Conservation (phyloP, 2,888 invertebrate genomes). For the Spodoptera exigua region DNA sequence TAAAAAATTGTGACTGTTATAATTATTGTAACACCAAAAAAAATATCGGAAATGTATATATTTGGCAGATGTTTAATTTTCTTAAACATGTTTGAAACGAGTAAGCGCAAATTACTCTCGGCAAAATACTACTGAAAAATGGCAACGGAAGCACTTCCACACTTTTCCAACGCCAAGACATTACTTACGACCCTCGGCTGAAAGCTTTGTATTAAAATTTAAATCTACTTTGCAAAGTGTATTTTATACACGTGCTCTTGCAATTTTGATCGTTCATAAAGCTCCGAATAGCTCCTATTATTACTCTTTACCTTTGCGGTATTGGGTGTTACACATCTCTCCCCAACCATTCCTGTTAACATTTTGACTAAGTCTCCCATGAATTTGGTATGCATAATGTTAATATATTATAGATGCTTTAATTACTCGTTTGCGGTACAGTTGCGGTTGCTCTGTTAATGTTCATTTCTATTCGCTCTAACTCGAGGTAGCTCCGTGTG, state of each 20-base stretch:
- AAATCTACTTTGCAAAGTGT: conserved; percentile 90
- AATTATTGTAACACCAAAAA: not conserved
- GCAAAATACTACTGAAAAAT: conserved; percentile 53
- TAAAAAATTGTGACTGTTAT: not conserved
- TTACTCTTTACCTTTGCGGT: conserved; percentile 86
- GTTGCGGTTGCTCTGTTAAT: conserved; percentile 76
- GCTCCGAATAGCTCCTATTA: conserved; percentile 86
- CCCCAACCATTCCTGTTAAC: conserved; percentile 77
- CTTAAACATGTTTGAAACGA: conserved; percentile 39
- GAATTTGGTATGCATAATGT: conserved; percentile 85
- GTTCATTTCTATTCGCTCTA: conserved; percentile 68
- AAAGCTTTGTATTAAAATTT: conserved; percentile 89
- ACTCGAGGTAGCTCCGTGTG: conserved; percentile 40
- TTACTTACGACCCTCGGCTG: conserved; percentile 86
- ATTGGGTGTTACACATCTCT: conserved; percentile 85
- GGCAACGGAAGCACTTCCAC: conserved; percentile 73
- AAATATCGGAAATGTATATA: conserved; percentile 2
- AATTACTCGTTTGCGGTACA: conserved; percentile 85
- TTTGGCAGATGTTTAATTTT: conserved; percentile 30
- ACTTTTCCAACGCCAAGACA: conserved; percentile 84
- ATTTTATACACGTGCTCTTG: conserved; percentile 89
- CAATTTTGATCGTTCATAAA: conserved; percentile 89
- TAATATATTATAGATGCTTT: conserved; percentile 87
- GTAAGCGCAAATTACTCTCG: conserved; percentile 41
- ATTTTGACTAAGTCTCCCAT: conserved; percentile 81